phyloP scores from a whole-genome alignment of 2,113 vertebrate genomes.

The Ameiurus melas region DNA sequence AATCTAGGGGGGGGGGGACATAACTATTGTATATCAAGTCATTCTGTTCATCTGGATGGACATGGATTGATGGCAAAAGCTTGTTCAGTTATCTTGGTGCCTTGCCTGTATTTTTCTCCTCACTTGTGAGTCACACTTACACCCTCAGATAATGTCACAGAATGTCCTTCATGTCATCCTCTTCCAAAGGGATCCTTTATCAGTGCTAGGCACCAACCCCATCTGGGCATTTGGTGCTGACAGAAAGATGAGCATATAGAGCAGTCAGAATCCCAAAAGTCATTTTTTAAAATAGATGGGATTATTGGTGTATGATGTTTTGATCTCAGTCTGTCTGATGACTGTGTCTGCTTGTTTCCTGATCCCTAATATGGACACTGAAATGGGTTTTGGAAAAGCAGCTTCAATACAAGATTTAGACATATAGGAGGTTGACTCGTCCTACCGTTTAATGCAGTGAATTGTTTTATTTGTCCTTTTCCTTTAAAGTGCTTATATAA shows the following conservation, averaged over 20 bases:
- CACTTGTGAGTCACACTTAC: conserved; percentile 20
- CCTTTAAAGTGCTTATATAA: background rate
- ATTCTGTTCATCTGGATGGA: background rate
- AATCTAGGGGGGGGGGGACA: background rate
- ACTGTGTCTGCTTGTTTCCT: background rate
- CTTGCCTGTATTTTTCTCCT: background rate
- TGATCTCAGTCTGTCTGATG: background rate
- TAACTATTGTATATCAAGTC: background rate
- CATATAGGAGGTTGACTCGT: background rate
- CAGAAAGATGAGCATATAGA: background rate
- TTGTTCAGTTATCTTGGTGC: conserved; percentile 3
- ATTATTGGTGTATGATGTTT: conserved; percentile 6
- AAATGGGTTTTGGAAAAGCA: background rate
- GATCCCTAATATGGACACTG: background rate
- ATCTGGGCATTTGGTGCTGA: conserved; percentile 23
- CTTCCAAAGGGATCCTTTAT: conserved; percentile 10
- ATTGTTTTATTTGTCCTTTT: background rate
- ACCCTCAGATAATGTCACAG: conserved; percentile 23
- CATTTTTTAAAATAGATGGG: background rate
- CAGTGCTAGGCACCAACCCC: background rate
- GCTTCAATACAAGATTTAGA: background rate
- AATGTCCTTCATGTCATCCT: conserved; percentile 25
- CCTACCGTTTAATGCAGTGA: background rate
- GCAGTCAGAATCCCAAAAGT: background rate
- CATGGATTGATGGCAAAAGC: background rate